Evolutionary conservation across 2,888 invertebrate genomes (phyloP), one percentile per base, ranked within the genome.

Genomic region (Tridacna crocea): DNA sequence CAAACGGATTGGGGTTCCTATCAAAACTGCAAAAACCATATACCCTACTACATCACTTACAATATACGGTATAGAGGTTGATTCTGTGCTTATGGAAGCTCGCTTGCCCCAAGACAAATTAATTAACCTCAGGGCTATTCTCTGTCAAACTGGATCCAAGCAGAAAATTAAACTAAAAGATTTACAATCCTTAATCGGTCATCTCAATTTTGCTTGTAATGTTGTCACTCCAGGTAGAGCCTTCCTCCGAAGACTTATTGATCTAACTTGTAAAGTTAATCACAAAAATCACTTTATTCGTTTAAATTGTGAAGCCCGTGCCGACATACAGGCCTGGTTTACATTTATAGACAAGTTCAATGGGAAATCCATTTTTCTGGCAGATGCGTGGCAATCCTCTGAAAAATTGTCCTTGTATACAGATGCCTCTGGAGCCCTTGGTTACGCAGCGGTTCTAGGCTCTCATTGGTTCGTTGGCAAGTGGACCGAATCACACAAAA

Each of bases 331-430:
- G 10, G 68, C 78, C 26, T 83, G 84, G 82, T n/a, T 47, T 3
- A 2, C 22, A 4, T 86, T 85, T 46, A 79, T 84, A 26, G 0
- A 22, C 0, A 17, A 46, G 12, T 83, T 83, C 63, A 88, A 85
- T 80, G 84, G 85, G 2, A 75, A 73, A 72, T 81, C 73, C 12
- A 75, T 79, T 55, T 86, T 84, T 74, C 68, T 86, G 12, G 24
- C 51, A 66, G 82, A 85, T 46, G 22, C 58, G 22, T 83, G 80
- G 80, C 0, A 75, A 3, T 46, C 70, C 11, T 68, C 80, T 4
- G 74, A 80, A 13, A 15, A 36, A 6, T 22, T 83, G 0, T 0
- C 63, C 13, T 36, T 83, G 46, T 65, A 74, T n/a, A 80, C 83
- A 15, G 82, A 83, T 79, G 79, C 82, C 22, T 72, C 83, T 24